These are phyloP conservation scores for honey bee (Apis mellifera) DNA, from an alignment of 1,140 invertebrate species.

Conservation along the genomic window DNA sequence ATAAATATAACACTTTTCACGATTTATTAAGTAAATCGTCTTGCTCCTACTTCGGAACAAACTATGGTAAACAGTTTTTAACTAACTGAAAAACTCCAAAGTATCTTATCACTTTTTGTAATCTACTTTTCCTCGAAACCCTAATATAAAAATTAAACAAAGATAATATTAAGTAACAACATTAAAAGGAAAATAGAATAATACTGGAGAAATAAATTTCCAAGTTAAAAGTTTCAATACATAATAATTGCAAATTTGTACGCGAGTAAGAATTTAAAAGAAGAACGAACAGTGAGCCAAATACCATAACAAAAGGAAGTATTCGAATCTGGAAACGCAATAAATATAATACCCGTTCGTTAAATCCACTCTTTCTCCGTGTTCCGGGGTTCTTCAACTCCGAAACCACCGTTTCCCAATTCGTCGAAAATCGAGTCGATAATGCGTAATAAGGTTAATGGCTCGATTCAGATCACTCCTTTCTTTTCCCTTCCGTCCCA, in stretches of 20 bases:
- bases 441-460: slow-evolving; percentile 16
- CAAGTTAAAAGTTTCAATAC: no score
- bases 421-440: slow-evolving; percentile 5
- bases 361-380: not conserved
- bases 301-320: not conserved
- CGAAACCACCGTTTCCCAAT: not conserved
- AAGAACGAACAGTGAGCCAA: no score
- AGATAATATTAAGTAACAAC: not conserved
- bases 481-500: not conserved
- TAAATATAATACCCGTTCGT: not conserved
- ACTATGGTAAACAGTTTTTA: not conserved
- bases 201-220: no score
- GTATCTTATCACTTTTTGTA: not conserved
- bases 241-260: no score
- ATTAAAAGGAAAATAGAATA: not conserved
- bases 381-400: not conserved
- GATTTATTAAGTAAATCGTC: not conserved
- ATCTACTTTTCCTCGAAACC: not conserved
- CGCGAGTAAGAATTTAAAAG: no score
- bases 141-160: not conserved
- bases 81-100: not conserved
- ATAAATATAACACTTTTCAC: no score
- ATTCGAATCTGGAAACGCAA: not conserved
- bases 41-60: not conserved
- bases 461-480: not conserved